These are phyloP conservation scores for Drosophila pruinosa DNA, from an alignment of 1,140 invertebrate species.

Conservation along the genomic window DNA sequence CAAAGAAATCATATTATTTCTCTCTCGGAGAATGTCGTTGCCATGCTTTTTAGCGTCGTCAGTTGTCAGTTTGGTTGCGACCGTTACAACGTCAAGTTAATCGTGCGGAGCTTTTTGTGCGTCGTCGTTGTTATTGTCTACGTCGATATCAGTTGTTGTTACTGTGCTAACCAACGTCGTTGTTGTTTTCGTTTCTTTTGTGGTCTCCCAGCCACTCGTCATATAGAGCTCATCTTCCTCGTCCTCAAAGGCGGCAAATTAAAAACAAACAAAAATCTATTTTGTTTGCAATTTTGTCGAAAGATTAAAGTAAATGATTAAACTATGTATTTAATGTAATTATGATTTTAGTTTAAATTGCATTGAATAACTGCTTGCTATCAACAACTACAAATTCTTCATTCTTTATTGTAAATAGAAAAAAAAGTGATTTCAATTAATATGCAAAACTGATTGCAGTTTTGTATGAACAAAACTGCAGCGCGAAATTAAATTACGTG, in stretches of 20 bases:
- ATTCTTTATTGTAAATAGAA: conserved; percentile 1
- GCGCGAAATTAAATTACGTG: conserved; percentile 61
- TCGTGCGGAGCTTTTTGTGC: conserved; percentile 55
- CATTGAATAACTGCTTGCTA: conserved; percentile 11
- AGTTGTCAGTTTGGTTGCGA: conserved; percentile 61
- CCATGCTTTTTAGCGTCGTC: conserved; percentile 22
- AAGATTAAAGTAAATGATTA: conserved; percentile 34
- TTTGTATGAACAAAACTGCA: conserved; percentile 16
- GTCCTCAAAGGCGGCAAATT: conserved; percentile 48
- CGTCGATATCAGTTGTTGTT: conserved; percentile 62
- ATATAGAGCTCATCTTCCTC: conserved; percentile 3
- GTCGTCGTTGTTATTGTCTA: conserved; percentile 52
- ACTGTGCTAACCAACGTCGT: conserved; percentile 21
- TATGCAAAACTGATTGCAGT: conserved; percentile 22
- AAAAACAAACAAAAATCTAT: conserved; percentile 56
- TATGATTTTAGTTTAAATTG: conserved; percentile 23
- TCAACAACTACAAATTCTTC: conserved; percentile 16
- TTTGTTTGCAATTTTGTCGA: conserved; percentile 51
- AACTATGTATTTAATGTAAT: not conserved
- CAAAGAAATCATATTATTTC: conserved; percentile 9
- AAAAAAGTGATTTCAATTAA: conserved; percentile 45
- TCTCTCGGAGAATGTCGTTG: conserved; percentile 1
- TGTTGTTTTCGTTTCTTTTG: conserved; percentile 35
- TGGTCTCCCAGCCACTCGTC: conserved; percentile 9
- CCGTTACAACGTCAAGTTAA: conserved; percentile 72